Evolutionary conservation across 2,113 vertebrate genomes (phyloP).

Genomic region (Pomatostomus ruficeps): DNA sequence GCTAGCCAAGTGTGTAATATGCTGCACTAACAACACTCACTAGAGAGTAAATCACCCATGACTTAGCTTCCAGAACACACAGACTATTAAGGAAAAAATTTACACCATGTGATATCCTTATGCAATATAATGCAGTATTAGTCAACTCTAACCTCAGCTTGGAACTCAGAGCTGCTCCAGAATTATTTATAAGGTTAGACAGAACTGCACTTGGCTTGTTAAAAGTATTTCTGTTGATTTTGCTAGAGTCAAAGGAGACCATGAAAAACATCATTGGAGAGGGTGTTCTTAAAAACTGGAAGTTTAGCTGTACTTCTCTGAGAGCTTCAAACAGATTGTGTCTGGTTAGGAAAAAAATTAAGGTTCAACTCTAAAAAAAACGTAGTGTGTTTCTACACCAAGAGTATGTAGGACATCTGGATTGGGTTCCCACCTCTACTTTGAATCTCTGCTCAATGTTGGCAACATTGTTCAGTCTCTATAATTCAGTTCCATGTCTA

Average conservation of each 20-base stretch:
- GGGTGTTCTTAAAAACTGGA: not conserved
- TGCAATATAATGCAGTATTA: conserved; percentile 13
- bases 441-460: not conserved
- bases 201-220: not conserved
- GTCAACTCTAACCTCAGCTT: conserved; percentile 14
- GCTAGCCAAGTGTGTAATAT: conserved; percentile 57
- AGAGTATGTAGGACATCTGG: not conserved
- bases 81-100: conserved; percentile 27
- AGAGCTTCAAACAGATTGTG: not conserved
- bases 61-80: conserved; percentile 45
- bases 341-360: not conserved
- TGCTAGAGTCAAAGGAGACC: not conserved
- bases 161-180: not conserved
- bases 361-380: not conserved
- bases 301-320: not conserved
- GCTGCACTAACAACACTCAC: conserved; percentile 56
- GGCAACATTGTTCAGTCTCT: not conserved
- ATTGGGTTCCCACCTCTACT: not conserved
- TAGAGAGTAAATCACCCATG: conserved; percentile 55
- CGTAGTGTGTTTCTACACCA: not conserved
- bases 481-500: not conserved
- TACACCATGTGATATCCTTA: conserved; percentile 11
- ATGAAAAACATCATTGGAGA: not conserved
- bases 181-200: not conserved
- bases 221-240: not conserved